Evolutionary conservation across 2,113 vertebrate species (phyloP).

Genomic region (Brachyistius frenatus): DNA sequence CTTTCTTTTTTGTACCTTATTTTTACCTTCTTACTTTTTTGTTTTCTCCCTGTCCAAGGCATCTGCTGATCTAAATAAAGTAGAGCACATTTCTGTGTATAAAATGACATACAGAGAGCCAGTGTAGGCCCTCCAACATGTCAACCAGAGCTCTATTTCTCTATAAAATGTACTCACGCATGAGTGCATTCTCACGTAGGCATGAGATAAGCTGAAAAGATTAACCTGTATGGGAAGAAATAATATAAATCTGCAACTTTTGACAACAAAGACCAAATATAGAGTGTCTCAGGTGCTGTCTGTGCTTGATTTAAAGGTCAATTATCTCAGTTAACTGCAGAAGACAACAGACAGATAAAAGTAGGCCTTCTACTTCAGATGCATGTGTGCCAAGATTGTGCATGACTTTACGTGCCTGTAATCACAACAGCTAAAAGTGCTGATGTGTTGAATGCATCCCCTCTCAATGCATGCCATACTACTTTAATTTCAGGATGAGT

Average conservation of each 20-base stretch:
- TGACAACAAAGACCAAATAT: slow-evolving; percentile 36
- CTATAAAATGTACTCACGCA: slow-evolving; percentile 7
- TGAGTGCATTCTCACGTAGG: slow-evolving; percentile 1
- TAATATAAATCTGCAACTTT: slow-evolving; percentile 29
- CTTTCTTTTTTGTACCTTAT: neutral
- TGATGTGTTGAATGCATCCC: slow-evolving; percentile 29
- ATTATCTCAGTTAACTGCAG: slow-evolving; percentile 36
- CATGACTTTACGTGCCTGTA: slow-evolving; percentile 29
- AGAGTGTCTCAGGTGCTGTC: slow-evolving; percentile 2
- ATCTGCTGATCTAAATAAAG: neutral
- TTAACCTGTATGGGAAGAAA: neutral
- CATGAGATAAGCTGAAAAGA: slow-evolving; percentile 20
- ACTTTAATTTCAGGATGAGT: neutral
- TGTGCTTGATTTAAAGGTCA: slow-evolving; percentile 38
- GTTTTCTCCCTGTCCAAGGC: neutral
- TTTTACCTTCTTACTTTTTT: neutral
- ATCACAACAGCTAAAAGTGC: slow-evolving; percentile 1
- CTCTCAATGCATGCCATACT: slow-evolving; percentile 4
- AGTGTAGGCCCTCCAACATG: neutral
- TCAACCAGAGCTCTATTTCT: neutral
- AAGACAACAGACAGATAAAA: slow-evolving; percentile 37
- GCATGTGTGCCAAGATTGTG: slow-evolving; percentile 13
- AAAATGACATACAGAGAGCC: neutral
- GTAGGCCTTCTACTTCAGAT: slow-evolving; percentile 37
- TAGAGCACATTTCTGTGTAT: neutral